Percentiles rank a stretch among this genome's conserved stretches.
Evolutionary conservation across 1,140 invertebrate genomes (phyloP).

Genomic region (Ptiloglossa arizonensis): DNA sequence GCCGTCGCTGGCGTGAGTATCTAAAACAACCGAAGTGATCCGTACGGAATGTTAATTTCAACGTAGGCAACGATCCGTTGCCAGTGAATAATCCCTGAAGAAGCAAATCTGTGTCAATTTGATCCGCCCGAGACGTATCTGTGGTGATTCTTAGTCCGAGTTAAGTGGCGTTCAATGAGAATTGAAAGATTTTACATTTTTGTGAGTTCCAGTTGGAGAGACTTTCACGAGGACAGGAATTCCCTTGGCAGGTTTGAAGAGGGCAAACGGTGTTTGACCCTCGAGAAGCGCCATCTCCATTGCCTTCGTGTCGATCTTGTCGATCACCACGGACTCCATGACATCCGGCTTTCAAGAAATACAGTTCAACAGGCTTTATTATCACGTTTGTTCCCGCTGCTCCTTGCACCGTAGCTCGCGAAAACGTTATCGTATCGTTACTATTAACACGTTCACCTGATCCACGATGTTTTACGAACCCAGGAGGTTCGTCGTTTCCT

Average conservation of each 20-base stretch:
- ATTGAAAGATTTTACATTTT: slow-evolving; percentile 78
- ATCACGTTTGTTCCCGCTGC: background rate
- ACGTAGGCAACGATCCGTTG: too few relatives aligned
- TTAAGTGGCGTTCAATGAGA: background rate
- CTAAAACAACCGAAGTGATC: slow-evolving; percentile 67
- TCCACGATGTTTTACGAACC: too few relatives aligned
- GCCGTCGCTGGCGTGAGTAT: slow-evolving; percentile 81
- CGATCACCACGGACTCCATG: slow-evolving; percentile 80
- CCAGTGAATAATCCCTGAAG: too few relatives aligned
- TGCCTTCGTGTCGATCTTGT: slow-evolving; percentile 84
- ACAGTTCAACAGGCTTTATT: background rate
- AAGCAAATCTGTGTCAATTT: too few relatives aligned
- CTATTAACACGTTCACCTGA: too few relatives aligned
- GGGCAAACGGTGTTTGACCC: slow-evolving; percentile 83
- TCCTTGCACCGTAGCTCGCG: background rate
- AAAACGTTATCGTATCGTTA: too few relatives aligned
- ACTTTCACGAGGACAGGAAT: slow-evolving; percentile 85
- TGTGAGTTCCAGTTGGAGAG: slow-evolving; percentile 78
- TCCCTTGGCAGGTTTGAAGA: slow-evolving; percentile 83
- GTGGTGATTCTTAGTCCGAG: too few relatives aligned
- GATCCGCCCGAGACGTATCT: too few relatives aligned
- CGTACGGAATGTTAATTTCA: too few relatives aligned
- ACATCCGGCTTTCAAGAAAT: slow-evolving; percentile 57
- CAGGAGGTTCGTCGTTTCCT: too few relatives aligned
- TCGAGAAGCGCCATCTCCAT: slow-evolving; percentile 82